These are phyloP conservation scores for Sebastes miniatus DNA, from an alignment of 2,797 vertebrate species.

Conservation along the genomic window DNA sequence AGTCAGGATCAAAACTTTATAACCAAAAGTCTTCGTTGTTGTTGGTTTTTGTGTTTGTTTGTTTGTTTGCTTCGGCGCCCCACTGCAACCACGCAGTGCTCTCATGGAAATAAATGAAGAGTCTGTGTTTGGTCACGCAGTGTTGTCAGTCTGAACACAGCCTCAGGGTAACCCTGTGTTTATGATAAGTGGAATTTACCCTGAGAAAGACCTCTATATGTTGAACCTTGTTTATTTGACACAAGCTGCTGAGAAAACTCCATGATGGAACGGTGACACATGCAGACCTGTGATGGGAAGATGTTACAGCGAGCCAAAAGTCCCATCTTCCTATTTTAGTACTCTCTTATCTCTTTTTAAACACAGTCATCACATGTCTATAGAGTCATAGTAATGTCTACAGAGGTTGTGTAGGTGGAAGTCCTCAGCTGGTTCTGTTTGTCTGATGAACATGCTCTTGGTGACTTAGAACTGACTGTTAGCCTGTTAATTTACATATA, in stretches of 20 bases:
- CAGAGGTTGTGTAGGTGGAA: neutral
- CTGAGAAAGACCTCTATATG: neutral
- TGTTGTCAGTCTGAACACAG: neutral
- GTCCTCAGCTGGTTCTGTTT: neutral
- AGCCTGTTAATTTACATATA: neutral
- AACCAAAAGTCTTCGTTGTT: neutral
- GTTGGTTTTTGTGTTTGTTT: neutral
- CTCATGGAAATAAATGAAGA: neutral
- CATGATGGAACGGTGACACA: neutral
- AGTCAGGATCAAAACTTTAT: neutral
- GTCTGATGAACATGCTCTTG: neutral
- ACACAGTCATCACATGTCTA: neutral
- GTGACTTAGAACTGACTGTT: neutral
- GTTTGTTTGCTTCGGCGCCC: neutral
- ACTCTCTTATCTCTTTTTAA: neutral
- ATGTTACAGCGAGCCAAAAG: neutral
- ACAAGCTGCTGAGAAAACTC: neutral
- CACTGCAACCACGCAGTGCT: neutral
- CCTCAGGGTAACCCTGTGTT: neutral
- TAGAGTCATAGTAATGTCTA: neutral
- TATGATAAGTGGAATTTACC: constrained; percentile 15
- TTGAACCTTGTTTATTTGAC: neutral
- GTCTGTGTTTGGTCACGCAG: neutral
- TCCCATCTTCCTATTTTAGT: neutral
- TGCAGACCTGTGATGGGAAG: constrained; percentile 6